Percentiles rank a stretch among this genome's conserved stretches.
Evolutionary conservation across 2,888 invertebrate genomes (phyloP).

Genomic region (Rotaria socialis): DNA sequence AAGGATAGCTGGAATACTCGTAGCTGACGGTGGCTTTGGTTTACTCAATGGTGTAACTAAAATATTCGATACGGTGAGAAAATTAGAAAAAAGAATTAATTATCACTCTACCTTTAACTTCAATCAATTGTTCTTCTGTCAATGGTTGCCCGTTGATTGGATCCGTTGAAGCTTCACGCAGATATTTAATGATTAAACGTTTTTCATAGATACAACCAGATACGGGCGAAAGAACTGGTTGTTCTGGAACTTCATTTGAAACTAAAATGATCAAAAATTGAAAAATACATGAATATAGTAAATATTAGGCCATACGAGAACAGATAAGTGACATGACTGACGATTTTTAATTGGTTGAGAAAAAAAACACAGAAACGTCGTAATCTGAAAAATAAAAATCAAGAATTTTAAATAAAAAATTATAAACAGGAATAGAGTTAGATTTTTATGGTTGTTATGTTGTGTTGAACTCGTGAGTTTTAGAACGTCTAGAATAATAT

Average conservation of each 20-base stretch:
- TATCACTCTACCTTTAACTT: slow-evolving; percentile 73
- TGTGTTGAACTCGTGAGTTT: too few species aligned
- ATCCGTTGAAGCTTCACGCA: slow-evolving; percentile 90
- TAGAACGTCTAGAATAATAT: too few species aligned
- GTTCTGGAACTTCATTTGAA: slow-evolving; percentile 86
- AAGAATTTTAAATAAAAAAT: too few species aligned
- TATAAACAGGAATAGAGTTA: too few species aligned
- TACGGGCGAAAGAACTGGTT: slow-evolving; percentile 87
- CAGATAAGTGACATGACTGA: slow-evolving; percentile 5
- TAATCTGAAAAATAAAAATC: neutral
- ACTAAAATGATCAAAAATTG: neutral
- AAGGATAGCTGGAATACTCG: slow-evolving; percentile 81
- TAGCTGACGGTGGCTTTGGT: slow-evolving; percentile 92
- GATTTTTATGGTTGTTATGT: too few species aligned
- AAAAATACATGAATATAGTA: too few species aligned
- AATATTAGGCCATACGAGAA: neutral
- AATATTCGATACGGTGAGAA: slow-evolving; percentile 45
- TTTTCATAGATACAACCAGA: slow-evolving; percentile 92
- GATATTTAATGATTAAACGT: slow-evolving; percentile 89
- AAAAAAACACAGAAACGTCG: neutral
- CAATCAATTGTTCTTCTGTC: slow-evolving; percentile 78
- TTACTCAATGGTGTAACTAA: slow-evolving; percentile 82
- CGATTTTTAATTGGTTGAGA: neutral
- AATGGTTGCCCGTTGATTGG: slow-evolving; percentile 88
- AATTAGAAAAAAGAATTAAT: neutral